Conservation (phyloP, 1,140 invertebrate species). For the Carcinoscorpius rotundicauda region DNA sequence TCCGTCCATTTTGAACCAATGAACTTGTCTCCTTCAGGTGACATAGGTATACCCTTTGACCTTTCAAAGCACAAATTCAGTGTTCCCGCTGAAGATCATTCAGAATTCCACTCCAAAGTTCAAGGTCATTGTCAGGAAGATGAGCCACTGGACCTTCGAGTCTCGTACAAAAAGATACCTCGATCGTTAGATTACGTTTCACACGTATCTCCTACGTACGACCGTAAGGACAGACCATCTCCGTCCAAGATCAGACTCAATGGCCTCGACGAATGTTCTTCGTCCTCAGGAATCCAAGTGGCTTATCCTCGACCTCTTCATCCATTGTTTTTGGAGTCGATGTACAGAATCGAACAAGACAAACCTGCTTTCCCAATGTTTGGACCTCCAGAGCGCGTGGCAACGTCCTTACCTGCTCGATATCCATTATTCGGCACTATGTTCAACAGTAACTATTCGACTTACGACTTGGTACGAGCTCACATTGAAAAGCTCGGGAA, state of each 20-base stretch:
- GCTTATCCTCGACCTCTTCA: constrained; percentile 44
- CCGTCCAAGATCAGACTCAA: not conserved
- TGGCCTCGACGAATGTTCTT: not conserved
- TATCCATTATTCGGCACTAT: no score
- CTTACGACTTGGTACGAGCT: no score
- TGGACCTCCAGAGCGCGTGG: no score
- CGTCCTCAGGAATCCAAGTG: constrained; percentile 34
- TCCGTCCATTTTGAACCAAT: not conserved
- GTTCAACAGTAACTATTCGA: no score
- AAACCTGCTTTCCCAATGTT: not conserved
- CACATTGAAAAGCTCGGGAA: no score
- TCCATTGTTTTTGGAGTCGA: constrained; percentile 18
- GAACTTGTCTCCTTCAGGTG: constrained; percentile 6
- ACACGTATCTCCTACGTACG: constrained; percentile 6
- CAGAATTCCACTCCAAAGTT: constrained; percentile 8
- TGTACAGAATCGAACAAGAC: constrained; percentile 14
- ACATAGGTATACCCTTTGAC: constrained; percentile 18
- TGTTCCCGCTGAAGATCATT: constrained; percentile 17
- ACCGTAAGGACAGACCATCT: constrained; percentile 1
- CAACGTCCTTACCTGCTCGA: no score
- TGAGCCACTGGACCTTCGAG: constrained; percentile 53
- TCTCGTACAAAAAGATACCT: constrained; percentile 13
- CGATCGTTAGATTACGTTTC: constrained; percentile 4
- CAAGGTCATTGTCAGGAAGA: constrained; percentile 31
- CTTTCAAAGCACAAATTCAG: constrained; percentile 12